Conservation (phyloP, 2,888 invertebrate species). For the Polia nebulosa region DNA sequence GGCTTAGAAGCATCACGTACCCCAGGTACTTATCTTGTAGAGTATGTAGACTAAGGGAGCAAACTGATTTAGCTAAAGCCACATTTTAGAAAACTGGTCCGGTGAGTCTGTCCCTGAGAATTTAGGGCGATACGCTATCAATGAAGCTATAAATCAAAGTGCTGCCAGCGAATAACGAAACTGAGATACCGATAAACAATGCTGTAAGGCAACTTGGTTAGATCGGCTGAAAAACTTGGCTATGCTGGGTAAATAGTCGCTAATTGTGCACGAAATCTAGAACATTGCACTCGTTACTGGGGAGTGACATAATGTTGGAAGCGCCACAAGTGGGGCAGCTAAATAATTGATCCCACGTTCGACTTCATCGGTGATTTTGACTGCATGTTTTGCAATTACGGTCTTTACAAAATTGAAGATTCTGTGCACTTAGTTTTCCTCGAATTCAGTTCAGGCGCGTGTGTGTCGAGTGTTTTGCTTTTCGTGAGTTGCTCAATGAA, state of each 20-base stretch:
- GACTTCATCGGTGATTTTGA: slow-evolving; percentile 79
- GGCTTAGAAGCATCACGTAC: slow-evolving; percentile 13
- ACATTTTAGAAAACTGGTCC: slow-evolving; percentile 77
- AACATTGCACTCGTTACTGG: slow-evolving; percentile 71
- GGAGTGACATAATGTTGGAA: slow-evolving; percentile 78
- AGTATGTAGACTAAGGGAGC: slow-evolving; percentile 16
- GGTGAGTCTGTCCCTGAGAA: slow-evolving; percentile 71
- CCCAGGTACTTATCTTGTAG: slow-evolving; percentile 7
- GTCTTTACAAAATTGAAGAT: slow-evolving; percentile 69
- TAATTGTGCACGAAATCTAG: slow-evolving; percentile 80
- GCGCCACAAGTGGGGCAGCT: slow-evolving; percentile 77
- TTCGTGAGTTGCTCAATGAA: slow-evolving; percentile 68
- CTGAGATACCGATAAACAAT: slow-evolving; percentile 66
- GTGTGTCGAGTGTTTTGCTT: slow-evolving; percentile 65
- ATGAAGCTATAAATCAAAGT: slow-evolving; percentile 75
- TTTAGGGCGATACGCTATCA: slow-evolving; percentile 76
- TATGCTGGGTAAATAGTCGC: slow-evolving; percentile 70
- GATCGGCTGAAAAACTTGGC: slow-evolving; percentile 67
- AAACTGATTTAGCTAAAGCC: slow-evolving; percentile 48
- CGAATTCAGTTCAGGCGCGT: slow-evolving; percentile 63
- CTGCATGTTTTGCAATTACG: slow-evolving; percentile 71
- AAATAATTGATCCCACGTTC: slow-evolving; percentile 89
- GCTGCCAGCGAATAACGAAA: slow-evolving; percentile 67
- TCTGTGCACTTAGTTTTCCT: slow-evolving; percentile 69
- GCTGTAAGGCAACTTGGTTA: slow-evolving; percentile 64